These are phyloP conservation scores for Brachypalpus laphriformis DNA, from an alignment of 2,888 invertebrate genomes.

Conservation along the genomic window DNA sequence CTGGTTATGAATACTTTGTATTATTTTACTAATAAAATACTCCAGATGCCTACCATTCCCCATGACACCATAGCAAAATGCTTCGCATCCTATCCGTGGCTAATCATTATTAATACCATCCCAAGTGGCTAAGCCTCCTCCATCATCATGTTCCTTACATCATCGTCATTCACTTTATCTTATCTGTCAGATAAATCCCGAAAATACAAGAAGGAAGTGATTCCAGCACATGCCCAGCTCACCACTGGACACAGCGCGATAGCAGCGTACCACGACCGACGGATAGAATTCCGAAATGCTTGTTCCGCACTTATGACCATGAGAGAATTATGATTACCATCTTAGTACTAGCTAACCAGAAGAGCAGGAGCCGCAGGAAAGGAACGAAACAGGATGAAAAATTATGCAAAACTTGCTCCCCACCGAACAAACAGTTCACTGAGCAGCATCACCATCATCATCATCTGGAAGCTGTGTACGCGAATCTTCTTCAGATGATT, in stretches of 20 bases:
- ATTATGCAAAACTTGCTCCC: constrained; percentile 41
- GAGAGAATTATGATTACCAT: constrained; percentile 66
- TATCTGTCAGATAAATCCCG: constrained; percentile 65
- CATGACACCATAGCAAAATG: not conserved
- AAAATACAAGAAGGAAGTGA: constrained; percentile 66
- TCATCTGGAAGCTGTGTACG: constrained; percentile 54
- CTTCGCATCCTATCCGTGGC: not conserved
- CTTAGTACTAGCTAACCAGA: constrained; percentile 11
- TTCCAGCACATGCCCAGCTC: constrained; percentile 48
- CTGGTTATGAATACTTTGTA: too few species aligned
- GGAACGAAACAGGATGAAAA: constrained; percentile 67
- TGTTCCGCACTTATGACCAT: constrained; percentile 53
- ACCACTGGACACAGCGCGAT: constrained; percentile 40
- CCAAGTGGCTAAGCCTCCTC: constrained; percentile 30
- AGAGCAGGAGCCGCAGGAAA: constrained; percentile 24
- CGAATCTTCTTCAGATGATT: constrained; percentile 48
- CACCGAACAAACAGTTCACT: constrained; percentile 45
- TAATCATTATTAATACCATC: constrained; percentile 31
- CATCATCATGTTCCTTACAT: constrained; percentile 48
- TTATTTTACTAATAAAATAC: too few species aligned
- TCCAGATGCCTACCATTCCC: not conserved
- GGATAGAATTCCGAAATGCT: constrained; percentile 56
- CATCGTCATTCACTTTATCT: constrained; percentile 61
- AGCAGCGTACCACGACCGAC: constrained; percentile 1
- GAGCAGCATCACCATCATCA: constrained; percentile 47